Evolutionary conservation across 2,888 invertebrate species (phyloP), one percentile per base, ranked within the genome.

Genomic region (Ernsta delagoae): DNA sequence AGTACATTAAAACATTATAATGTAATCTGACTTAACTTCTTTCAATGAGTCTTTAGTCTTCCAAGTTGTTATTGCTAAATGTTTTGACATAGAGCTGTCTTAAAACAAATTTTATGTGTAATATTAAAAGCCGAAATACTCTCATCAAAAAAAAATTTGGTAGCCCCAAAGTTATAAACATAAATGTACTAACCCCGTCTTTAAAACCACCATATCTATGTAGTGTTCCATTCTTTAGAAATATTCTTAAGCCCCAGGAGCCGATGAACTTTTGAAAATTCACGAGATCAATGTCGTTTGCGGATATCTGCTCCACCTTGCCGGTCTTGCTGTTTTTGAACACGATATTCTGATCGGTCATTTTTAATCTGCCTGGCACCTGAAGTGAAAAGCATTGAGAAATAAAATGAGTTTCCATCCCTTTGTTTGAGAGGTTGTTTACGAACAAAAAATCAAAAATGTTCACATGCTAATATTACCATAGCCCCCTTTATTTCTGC

Each of bases 321-420:
- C 99, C 99, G 0, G 99, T 99, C 90, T 98, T 98, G 74, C 95
- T 97, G 87, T 99, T 99, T 87, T 99, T 99, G 85, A 99, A 99
- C 60, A 97, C 95, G 45, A 99, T 96, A 78, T 95, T 96, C 81
- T 97, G 97, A 74, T 98, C 98, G 0, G 98, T 98, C 87, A 99
- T 95, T 88, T 99, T 99, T 45, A 99, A 88, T 71, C 98, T 95
- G 0, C 99, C 99, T 6, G 97, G 96, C 61, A 97, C 97, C 99
- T 99, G 81, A 81, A 9, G 68, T 36, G 56, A 56, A 6, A 56
- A 36, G 50, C 12, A 53, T 62, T 62, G 31, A 53, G 9, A 34
- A 24, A 24, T 48, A 50, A 45, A 12, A 24, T 39, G 7, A 43
- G 5, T 24, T 59, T 41, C 31, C 1, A 34, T 7, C 9, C 16